A percentile compares a stretch with the other conserved stretches of the same genome.
phyloP scores from a whole-genome alignment of 1,140 invertebrate genomes.

The Drosophila obscura region DNA sequence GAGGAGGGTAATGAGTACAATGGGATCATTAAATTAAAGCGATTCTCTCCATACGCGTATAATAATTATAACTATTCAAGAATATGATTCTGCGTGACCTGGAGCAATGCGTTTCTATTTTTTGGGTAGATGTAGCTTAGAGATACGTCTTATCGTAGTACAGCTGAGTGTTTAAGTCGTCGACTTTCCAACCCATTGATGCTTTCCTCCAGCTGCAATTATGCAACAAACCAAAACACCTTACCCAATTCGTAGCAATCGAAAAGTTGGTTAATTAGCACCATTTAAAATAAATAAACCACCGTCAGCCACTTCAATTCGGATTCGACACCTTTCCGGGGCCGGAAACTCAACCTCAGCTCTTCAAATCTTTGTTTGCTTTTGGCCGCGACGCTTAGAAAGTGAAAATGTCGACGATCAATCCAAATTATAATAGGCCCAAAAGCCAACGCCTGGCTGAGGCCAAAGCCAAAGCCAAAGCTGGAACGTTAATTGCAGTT shows the following conservation, averaged over 20 bases:
- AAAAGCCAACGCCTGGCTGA: too few species aligned
- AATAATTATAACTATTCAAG: too few species aligned
- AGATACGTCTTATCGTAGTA: too few species aligned
- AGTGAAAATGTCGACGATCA: constrained; percentile 48
- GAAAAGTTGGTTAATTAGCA: constrained; percentile 46
- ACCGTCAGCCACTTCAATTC: constrained; percentile 9
- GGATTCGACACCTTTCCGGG: constrained; percentile 41
- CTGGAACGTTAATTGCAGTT: constrained; percentile 36
- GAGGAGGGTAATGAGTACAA: constrained; percentile 32
- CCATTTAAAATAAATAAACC: constrained; percentile 43
- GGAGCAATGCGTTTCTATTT: too few species aligned
- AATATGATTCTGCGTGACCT: too few species aligned
- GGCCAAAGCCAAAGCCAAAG: constrained; percentile 1
- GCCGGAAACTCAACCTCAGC: constrained; percentile 31
- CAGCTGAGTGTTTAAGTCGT: too few species aligned
- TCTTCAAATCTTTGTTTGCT: constrained; percentile 20
- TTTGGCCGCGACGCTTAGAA: constrained; percentile 34
- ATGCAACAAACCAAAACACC: constrained; percentile 8
- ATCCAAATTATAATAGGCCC: constrained; percentile 35
- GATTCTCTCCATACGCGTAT: background rate
- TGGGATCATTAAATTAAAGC: constrained; percentile 8
- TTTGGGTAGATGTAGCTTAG: too few species aligned
- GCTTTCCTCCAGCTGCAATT: background rate
- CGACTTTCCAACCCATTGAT: background rate
- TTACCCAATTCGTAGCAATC: constrained; percentile 29